Evolutionary conservation across 2,797 vertebrate genomes (phyloP).

Genomic region (Halcyon leucocephala): DNA sequence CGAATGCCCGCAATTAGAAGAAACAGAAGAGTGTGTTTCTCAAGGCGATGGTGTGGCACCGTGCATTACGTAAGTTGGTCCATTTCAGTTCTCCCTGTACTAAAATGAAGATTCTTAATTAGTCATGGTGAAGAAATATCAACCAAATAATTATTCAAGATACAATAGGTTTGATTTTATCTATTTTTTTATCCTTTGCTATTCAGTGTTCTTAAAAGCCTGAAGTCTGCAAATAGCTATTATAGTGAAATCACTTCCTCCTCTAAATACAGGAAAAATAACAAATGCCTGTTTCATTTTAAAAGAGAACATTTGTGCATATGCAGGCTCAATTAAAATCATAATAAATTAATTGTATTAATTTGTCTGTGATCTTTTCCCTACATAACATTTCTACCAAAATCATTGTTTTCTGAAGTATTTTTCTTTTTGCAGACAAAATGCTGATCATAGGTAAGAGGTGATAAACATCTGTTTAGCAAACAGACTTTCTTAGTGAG

Average conservation of each 20-base stretch:
- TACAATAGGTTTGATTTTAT: background rate
- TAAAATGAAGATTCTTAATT: background rate
- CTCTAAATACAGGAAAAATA: background rate
- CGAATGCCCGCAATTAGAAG: constrained; percentile 86
- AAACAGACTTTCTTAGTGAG: background rate
- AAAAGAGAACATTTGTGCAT: background rate
- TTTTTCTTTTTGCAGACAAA: background rate
- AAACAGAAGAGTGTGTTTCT: constrained; percentile 84
- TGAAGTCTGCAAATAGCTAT: background rate
- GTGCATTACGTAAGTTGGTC: constrained; percentile 87
- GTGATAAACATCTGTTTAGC: background rate
- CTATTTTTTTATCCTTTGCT: background rate
- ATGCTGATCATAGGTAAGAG: background rate
- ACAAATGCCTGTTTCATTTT: background rate
- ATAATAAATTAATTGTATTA: background rate
- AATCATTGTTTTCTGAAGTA: background rate
- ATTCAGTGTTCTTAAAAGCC: background rate
- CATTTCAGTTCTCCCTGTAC: background rate
- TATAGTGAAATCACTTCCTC: background rate
- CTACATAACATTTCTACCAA: background rate
- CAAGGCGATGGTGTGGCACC: constrained; percentile 82
- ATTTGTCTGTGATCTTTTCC: background rate
- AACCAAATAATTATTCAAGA: background rate
- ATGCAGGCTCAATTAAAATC: background rate
- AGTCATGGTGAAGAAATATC: background rate